Base-by-base conservation (phyloP, 1,140 invertebrate genomes). In the Micrasema longulum region DNA sequence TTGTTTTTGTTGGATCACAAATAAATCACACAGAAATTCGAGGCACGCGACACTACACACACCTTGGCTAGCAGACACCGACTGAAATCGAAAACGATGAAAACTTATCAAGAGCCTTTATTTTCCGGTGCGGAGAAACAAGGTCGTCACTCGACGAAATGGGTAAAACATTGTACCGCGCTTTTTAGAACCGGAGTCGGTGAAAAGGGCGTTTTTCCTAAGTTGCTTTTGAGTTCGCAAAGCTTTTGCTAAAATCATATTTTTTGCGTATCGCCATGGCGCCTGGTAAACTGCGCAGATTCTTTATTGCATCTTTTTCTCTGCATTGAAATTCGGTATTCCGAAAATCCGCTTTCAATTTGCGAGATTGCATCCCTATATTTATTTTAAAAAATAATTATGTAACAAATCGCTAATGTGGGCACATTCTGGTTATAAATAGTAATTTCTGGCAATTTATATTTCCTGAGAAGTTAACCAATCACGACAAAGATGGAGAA, bases 1-100 rank as follows among this genome's bases (percentile, higher is more conserved):
- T 66, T 26, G 16, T 66, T 52, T 53, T 67, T 53, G 35, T 41
- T n/a, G 48, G 38, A 36, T 52, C 65, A 67, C 65, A 67, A 67
- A 48, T 63, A 67, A 67, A 53, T 67, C 23, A 67, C 65, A 38
- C 63, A 63, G 14, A 20, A 65, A 26, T 65, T n/a, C 45, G 63
- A 18, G 12, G 36, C 23, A 9, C 47, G 48, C 41, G 14, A 41
- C 14, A 36, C 23, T 26, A 22, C 53, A 26, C 62, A 50, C 65
- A 38, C 65, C 11, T 9, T 20, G 11, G 36, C 18, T 31, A 16
- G 55, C 69, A 41, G 48, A 64, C 31, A 71, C 69, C 55, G 38
- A 71, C 69, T 71, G 31, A 57, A 57, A 57, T 36, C 7, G 35
- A 16, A 5, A 20, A 63, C 23, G n/a, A 23, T 55, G n/a, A n/a